Conservation (phyloP, 2,113 vertebrate species). For the Lichenostomus cassidix region DNA sequence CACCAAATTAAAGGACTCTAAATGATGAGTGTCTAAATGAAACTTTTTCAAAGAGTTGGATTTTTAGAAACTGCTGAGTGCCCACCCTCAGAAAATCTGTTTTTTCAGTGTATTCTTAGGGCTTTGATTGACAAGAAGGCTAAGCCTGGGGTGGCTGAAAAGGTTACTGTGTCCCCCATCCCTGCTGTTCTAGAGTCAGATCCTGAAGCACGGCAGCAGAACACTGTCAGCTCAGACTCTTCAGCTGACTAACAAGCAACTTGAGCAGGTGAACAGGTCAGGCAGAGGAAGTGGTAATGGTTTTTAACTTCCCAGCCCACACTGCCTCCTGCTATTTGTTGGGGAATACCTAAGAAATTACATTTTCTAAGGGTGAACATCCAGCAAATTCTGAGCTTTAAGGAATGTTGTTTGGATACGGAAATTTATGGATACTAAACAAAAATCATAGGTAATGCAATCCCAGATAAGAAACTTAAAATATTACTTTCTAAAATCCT, state of each 20-base stretch:
- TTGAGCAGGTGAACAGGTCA: background rate
- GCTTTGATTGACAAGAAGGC: conserved; percentile 51
- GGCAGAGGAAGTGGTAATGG: background rate
- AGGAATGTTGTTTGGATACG: background rate
- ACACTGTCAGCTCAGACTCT: background rate
- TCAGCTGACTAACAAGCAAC: background rate
- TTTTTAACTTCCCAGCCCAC: background rate
- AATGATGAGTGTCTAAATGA: background rate
- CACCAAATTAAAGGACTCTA: background rate
- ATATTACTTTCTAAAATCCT: background rate
- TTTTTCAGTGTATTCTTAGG: conserved; percentile 32
- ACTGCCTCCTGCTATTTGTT: background rate
- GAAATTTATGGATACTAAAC: background rate
- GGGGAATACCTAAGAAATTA: background rate
- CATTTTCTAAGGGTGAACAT: background rate
- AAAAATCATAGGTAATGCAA: background rate
- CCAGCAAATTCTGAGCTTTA: background rate
- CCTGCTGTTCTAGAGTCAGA: conserved; percentile 16
- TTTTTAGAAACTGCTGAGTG: background rate
- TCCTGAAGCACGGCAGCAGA: background rate
- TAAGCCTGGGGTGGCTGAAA: conserved; percentile 6
- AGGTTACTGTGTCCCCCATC: background rate
- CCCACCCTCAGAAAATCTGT: conserved; percentile 56
- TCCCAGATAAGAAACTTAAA: background rate
- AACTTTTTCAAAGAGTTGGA: background rate